Base-by-base conservation (phyloP, 2,888 invertebrate species). In the Tenthredo scrophulariae region DNA sequence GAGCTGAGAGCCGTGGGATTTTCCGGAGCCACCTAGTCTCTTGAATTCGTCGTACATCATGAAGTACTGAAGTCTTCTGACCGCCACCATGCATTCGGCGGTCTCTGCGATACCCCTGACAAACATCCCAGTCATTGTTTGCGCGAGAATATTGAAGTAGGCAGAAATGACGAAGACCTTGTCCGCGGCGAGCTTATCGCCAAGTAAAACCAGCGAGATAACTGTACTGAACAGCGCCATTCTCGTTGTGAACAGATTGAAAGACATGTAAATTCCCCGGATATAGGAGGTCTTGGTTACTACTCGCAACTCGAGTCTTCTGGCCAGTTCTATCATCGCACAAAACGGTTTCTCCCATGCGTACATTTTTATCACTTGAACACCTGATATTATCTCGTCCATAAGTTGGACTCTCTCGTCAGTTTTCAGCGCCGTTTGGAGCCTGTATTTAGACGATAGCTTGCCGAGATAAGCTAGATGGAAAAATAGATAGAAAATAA, bases 241-340 rank as follows among this genome's bases (percentile, higher is more conserved):
- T 90, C 98, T 96, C 29, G 97, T 97, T 0, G 97, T 97, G 89
- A 97, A 98, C 33, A 98, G 93, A 92, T 97, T 96, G 91, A 97
- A 97, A 0, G 97, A 96, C 93, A 97, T 95, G 90, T 96, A 96
- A 18, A 96, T 91, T 0, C 95, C 96, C 85, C 97, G 94, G 15
- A 96, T 94, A 86, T 96, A 95, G 0, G 96, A 95, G 0, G 95
- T 95, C 70, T 95, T 95, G 33, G 93, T 94, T 0, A 97, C 95
- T 87, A 96, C 94, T 86, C 93, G 94, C 80, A 95, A 86, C 86
- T 94, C 94, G 22, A 92, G 87, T 40, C 94, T 94, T 90, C 97
- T 93, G 0, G 96, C 94, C 7, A 95, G 89, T 79, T 94, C 94
- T 0, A 97, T 95, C 74, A 96, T 90, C 54, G 95, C 94, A 74